These are phyloP conservation scores for Mesembrinibis cayennensis DNA, from an alignment of 2,113 vertebrate genomes.

Conservation along the genomic window DNA sequence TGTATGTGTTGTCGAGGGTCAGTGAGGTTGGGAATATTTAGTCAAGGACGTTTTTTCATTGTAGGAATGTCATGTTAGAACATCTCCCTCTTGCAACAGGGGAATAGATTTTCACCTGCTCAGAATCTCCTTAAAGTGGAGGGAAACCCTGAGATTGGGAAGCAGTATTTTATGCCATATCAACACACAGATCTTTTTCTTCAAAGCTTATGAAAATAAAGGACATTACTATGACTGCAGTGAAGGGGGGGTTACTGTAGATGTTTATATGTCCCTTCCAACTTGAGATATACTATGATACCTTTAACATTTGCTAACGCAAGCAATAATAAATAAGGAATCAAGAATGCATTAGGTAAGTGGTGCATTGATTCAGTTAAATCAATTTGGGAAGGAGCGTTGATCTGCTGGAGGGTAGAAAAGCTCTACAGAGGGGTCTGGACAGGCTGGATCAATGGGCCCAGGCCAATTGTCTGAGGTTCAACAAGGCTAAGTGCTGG, in stretches of 20 bases:
- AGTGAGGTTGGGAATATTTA: background rate
- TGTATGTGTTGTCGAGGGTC: background rate
- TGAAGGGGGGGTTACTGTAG: background rate
- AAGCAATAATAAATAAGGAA: background rate
- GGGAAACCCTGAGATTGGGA: background rate
- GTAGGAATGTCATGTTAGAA: background rate
- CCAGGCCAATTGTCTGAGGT: too few species aligned
- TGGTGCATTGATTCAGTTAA: background rate
- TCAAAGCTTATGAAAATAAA: background rate
- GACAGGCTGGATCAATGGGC: too few species aligned
- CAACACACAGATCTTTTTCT: background rate
- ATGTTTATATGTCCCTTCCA: background rate
- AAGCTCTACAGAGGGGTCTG: too few species aligned
- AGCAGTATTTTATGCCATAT: background rate
- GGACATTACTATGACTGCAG: background rate
- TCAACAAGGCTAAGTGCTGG: too few species aligned
- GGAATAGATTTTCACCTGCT: background rate
- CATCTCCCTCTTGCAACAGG: background rate
- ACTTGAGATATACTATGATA: rapidly evolving
- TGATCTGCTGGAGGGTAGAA: too few species aligned
- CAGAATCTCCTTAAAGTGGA: background rate
- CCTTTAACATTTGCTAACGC: background rate
- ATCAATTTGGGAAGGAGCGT: too few species aligned
- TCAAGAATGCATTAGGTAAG: background rate
- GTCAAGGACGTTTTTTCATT: background rate